Evolutionary conservation across 2,888 invertebrate genomes (phyloP), one percentile per base, ranked within the genome.

Genomic region (Leuctra nigra): DNA sequence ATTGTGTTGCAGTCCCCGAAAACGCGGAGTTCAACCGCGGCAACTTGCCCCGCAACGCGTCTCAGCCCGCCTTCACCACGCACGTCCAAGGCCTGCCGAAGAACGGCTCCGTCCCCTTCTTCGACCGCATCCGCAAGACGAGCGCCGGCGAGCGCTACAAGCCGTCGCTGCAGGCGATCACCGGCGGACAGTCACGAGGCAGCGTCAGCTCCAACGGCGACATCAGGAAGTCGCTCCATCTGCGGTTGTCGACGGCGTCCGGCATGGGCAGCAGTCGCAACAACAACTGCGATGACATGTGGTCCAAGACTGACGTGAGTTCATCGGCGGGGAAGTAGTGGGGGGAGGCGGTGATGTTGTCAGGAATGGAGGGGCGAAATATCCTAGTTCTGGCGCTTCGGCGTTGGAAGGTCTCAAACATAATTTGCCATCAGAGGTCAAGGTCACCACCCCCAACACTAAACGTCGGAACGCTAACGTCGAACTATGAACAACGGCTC

Each of bases 81-180:
- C 82, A 83, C 59, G 81, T 64, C 9, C 59, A 47, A 38, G 46
- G 36, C 4, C 16, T 55, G 23, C 39, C 41, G 4, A 41, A 50
- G 83, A 82, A 63, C 16, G 65, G 91, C 41, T 91, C 91, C 2
- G 92, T 93, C 62, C 92, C 92, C 24, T 87, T 90, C 70, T 91
- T 93, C 73, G 90, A 90, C 72, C 76, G 92, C 46, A 87, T 91
- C 59, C 79, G 90, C 52, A 91, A 91, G 71, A 87, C 89, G 41
- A 89, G 89, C 64, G 83, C 85, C 57, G 86, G 89, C 54, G 91
- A 90, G 71, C 80, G 87, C 68, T 91, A 85, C 70, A 89, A 89
- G 69, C 91, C 91, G 61, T 87, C 89, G 63, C 73, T 91, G 67
- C 86, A 86, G 55, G 87, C 90, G 55, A 90, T 91, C 63, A 84